Conservation (phyloP, 1,140 invertebrate genomes). For the Amyelois transitella region DNA sequence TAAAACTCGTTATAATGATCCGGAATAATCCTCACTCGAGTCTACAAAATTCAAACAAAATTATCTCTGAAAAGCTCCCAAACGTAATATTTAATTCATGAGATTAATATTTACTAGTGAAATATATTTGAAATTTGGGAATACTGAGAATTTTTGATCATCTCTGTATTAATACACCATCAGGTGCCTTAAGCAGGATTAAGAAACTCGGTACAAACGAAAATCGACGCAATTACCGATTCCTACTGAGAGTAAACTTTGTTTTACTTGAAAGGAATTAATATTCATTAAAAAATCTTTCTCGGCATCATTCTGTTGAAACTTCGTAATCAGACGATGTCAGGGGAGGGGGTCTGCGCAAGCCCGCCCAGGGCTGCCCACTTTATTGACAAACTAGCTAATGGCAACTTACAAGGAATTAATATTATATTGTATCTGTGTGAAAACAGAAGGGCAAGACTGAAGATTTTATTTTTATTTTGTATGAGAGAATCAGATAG, state of each 20-base stretch:
- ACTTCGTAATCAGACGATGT: slow-evolving; percentile 64
- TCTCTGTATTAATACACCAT: background rate
- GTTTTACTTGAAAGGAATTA: slow-evolving; percentile 67
- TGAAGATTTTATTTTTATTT: too few species aligned
- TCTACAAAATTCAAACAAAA: background rate
- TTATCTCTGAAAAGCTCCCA: background rate
- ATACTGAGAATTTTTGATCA: background rate
- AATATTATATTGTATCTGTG: too few species aligned
- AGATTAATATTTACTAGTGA: background rate
- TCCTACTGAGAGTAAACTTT: slow-evolving; percentile 60
- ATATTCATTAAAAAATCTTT: slow-evolving; percentile 73
- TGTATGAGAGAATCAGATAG: too few species aligned
- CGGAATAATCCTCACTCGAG: background rate
- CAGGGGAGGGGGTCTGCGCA: slow-evolving; percentile 16
- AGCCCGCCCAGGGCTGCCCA: background rate
- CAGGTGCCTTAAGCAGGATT: slow-evolving; percentile 39
- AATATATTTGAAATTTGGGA: background rate
- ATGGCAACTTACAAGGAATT: background rate
- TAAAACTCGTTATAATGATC: too few species aligned
- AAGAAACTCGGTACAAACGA: slow-evolving; percentile 48
- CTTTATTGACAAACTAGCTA: background rate
- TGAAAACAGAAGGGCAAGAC: too few species aligned
- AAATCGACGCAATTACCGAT: slow-evolving; percentile 66
- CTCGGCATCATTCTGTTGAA: slow-evolving; percentile 61
- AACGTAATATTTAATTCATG: background rate